Evolutionary conservation across 2,888 invertebrate genomes (phyloP).

Genomic region (Pammene fasciana): DNA sequence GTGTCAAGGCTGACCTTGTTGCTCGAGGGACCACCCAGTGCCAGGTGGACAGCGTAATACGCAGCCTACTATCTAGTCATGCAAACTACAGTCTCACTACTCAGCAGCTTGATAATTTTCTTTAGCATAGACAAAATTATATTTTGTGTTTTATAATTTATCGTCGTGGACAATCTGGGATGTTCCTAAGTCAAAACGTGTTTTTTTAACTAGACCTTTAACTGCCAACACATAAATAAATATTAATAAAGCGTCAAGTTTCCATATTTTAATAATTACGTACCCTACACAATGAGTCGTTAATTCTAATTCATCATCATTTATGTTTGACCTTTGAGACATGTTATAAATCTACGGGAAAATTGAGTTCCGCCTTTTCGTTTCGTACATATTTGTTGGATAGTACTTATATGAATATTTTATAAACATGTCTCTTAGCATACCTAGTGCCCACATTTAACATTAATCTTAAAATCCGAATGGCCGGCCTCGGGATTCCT

Average conservation of each 20-base stretch:
- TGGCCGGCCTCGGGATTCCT: no score
- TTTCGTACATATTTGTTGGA: neutral
- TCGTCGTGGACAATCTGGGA: neutral
- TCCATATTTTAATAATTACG: constrained; percentile 17
- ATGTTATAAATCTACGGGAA: constrained; percentile 20
- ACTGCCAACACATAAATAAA: constrained; percentile 20
- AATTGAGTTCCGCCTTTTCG: constrained; percentile 6
- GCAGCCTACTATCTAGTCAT: constrained; percentile 12
- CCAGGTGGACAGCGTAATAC: constrained; percentile 35
- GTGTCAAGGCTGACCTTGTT: constrained; percentile 51
- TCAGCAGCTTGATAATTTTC: no score
- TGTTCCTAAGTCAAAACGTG: neutral
- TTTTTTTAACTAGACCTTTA: constrained; percentile 1
- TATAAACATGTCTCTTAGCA: neutral
- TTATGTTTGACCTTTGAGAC: constrained; percentile 31
- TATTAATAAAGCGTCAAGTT: constrained; percentile 9
- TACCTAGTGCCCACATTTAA: no score
- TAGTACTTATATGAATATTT: neutral
- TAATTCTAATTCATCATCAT: constrained; percentile 31
- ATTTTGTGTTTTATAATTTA: no score
- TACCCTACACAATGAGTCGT: constrained; percentile 26
- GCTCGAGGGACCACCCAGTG: constrained; percentile 43
- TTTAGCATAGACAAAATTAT: no score
- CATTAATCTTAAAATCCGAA: no score
- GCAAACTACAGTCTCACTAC: neutral